These are phyloP conservation scores for Parnassius mnemosyne DNA, from an alignment of 2,888 invertebrate species.

Conservation along the genomic window DNA sequence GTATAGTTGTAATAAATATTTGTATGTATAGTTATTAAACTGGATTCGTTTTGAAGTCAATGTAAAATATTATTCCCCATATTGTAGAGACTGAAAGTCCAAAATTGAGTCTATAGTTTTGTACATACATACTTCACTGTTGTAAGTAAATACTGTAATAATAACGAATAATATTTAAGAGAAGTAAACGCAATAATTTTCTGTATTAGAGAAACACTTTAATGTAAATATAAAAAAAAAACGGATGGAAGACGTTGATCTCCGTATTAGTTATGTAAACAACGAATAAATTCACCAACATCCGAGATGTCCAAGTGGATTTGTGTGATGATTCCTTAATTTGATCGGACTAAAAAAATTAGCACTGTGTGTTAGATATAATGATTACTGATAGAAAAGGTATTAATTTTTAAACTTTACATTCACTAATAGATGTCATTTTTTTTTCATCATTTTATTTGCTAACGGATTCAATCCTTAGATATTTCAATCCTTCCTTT, in stretches of 20 bases:
- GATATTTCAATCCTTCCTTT: slow-evolving; percentile 5
- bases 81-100: slow-evolving; percentile 80
- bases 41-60: slow-evolving; percentile 55
- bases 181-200: slow-evolving; percentile 75
- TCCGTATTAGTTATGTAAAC: slow-evolving; percentile 49
- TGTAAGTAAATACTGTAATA: slow-evolving; percentile 72
- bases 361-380: slow-evolving; percentile 38
- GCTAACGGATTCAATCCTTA: slow-evolving; percentile 19
- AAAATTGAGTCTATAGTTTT: slow-evolving; percentile 80
- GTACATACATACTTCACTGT: slow-evolving; percentile 73
- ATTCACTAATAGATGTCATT: slow-evolving; percentile 12
- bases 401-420: slow-evolving; percentile 11
- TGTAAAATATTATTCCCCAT: slow-evolving; percentile 63
- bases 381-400: slow-evolving; percentile 25
- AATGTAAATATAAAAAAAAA: slow-evolving; percentile 67
- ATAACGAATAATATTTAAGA: slow-evolving; percentile 73
- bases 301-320: slow-evolving; percentile 33
- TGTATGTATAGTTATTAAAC: slow-evolving; percentile 58
- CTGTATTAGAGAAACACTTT: slow-evolving; percentile 68
- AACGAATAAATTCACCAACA: slow-evolving; percentile 43
- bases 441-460: slow-evolving; percentile 4
- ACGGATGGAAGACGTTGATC: slow-evolving; percentile 51
- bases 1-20: slow-evolving; percentile 63
- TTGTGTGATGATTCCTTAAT: slow-evolving; percentile 19
- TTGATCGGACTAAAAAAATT: slow-evolving; percentile 27